A percentile compares a stretch with the other conserved stretches of the same genome.
phyloP scores from a whole-genome alignment of 2,888 invertebrate species.

The Ormyrus labotus region DNA sequence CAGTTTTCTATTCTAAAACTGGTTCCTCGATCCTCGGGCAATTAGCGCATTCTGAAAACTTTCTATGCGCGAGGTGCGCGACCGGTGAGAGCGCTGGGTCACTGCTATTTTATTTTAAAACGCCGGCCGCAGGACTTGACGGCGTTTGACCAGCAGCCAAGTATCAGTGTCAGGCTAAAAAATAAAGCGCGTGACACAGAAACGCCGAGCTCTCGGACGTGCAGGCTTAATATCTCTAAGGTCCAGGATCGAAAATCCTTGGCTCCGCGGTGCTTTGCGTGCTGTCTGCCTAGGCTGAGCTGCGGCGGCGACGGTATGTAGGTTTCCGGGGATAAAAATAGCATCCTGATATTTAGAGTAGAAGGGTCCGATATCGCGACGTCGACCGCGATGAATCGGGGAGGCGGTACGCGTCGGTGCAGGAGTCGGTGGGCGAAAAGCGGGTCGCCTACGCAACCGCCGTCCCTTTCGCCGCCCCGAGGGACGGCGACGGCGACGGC shows the following conservation, averaged over 20 bases:
- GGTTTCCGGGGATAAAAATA: constrained; percentile 73
- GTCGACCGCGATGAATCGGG: neutral
- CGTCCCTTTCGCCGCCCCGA: constrained; percentile 54
- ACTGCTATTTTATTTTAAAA: neutral
- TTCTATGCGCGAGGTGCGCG: too few species aligned
- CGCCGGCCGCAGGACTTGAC: neutral
- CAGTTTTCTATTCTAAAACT: neutral
- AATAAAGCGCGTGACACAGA: constrained; percentile 10
- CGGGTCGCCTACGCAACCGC: constrained; percentile 32
- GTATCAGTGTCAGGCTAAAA: constrained; percentile 1
- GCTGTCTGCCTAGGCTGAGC: constrained; percentile 34
- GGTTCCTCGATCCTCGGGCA: constrained; percentile 1
- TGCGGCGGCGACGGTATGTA: constrained; percentile 68
- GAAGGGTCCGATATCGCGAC: constrained; percentile 59
- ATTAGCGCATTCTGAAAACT: neutral
- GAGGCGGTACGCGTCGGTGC: too few species aligned
- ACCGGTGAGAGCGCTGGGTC: too few species aligned
- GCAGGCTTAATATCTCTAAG: neutral
- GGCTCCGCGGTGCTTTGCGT: constrained; percentile 8
- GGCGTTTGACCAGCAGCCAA: constrained; percentile 19
- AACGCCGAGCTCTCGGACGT: neutral
- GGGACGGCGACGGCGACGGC: constrained; percentile 9
- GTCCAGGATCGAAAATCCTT: neutral
- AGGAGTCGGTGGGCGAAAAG: too few species aligned
- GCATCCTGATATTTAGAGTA: constrained; percentile 71